A percentile compares a stretch with the other conserved stretches of the same genome.
These are phyloP conservation scores for Hydropsyche tenuis DNA, from an alignment of 1,140 invertebrate species.

Conservation along the genomic window DNA sequence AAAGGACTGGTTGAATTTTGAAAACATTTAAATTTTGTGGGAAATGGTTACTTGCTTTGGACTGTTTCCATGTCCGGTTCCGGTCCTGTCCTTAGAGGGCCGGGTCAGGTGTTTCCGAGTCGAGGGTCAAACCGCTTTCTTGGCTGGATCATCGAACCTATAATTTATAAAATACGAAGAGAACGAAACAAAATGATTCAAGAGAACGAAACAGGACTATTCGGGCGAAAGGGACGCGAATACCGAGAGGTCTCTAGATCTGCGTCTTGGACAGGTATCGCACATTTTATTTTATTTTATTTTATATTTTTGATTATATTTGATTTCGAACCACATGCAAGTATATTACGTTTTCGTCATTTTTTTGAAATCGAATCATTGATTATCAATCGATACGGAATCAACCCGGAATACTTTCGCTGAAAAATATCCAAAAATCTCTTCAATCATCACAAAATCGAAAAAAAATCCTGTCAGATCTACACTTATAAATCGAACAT, in stretches of 20 bases:
- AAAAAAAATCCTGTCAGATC: not conserved
- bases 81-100: conserved; percentile 8
- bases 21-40: not conserved
- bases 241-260: conserved; percentile 3
- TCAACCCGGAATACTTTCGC: no score
- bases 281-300: not conserved
- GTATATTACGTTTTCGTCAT: no score
- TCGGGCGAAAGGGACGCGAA: conserved; percentile 38
- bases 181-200: conserved; percentile 5
- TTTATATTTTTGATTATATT: conserved; percentile 7
- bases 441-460: no score
- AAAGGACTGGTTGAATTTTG: not conserved
- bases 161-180: conserved; percentile 40
- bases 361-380: no score
- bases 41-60: not conserved
- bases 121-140: conserved; percentile 48
- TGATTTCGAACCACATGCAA: no score
- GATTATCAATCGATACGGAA: no score
- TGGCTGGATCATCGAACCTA: conserved; percentile 42
- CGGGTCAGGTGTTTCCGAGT: conserved; percentile 21
- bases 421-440: no score
- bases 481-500: not conserved
- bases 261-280: conserved; percentile 1
- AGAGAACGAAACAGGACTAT: conserved; percentile 10
- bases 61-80: conserved; percentile 22